Evolutionary conservation across 2,888 invertebrate species (phyloP).

Genomic region (Papilio protenor): DNA sequence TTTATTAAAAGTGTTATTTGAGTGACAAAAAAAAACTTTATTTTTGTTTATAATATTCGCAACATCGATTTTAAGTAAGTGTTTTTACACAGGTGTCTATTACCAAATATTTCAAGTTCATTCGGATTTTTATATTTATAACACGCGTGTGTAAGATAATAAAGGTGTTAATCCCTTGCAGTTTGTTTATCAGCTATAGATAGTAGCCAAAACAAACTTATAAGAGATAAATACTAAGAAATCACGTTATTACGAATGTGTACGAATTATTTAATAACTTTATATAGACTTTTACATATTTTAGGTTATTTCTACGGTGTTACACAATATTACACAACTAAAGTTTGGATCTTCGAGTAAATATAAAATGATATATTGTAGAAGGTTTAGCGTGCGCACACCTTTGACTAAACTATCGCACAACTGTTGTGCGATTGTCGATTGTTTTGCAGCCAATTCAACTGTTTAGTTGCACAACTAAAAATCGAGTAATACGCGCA

Average conservation of each 20-base stretch:
- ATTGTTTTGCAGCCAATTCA: too few species aligned
- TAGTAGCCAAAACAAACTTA: constrained; percentile 38
- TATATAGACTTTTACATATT: neutral
- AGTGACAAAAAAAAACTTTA: neutral
- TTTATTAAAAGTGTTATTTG: neutral
- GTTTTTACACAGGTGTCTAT: constrained; percentile 21
- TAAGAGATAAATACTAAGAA: constrained; percentile 21
- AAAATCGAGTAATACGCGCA: too few species aligned
- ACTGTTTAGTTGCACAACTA: too few species aligned
- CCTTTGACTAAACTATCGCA: too few species aligned
- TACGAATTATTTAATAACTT: neutral
- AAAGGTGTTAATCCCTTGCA: neutral
- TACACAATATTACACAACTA: constrained; percentile 10
- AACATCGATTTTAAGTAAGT: constrained; percentile 28
- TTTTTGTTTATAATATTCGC: constrained; percentile 2
- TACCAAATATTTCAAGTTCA: neutral
- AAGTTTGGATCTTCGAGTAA: neutral
- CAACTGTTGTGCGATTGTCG: too few species aligned
- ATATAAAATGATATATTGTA: neutral
- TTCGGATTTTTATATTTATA: constrained; percentile 5
- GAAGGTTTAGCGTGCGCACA: too few species aligned
- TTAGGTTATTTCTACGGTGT: neutral
- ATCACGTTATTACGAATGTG: constrained; percentile 23
- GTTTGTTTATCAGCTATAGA: constrained; percentile 29
- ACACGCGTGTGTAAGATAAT: neutral